Conservation (phyloP, 2,113 vertebrate species). For the Amphilophus citrinellus region DNA sequence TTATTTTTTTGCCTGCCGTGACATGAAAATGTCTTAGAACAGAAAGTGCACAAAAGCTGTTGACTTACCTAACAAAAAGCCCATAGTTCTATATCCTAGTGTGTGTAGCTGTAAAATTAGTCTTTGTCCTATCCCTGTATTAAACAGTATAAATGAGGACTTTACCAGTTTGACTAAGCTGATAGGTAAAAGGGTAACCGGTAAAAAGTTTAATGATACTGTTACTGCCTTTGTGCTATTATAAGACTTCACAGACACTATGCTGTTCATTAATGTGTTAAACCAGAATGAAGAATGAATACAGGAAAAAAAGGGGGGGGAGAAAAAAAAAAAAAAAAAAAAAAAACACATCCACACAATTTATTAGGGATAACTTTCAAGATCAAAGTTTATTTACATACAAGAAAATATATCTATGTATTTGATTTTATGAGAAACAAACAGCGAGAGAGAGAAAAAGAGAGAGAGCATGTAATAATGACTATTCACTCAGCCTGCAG, state of each 20-base stretch:
- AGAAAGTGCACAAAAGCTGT: conserved; percentile 50
- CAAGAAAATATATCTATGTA: neutral
- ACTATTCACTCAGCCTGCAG: neutral
- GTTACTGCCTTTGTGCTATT: neutral
- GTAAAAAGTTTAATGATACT: neutral
- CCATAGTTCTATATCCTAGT: conserved; percentile 1
- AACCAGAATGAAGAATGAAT: neutral
- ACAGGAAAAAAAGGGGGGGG: too few relatives aligned
- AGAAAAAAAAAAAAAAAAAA: too few relatives aligned
- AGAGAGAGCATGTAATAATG: neutral
- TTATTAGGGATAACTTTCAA: neutral
- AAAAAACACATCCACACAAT: neutral
- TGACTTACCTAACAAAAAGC: conserved; percentile 52
- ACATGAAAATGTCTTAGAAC: conserved; percentile 18
- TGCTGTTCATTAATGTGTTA: too few relatives aligned
- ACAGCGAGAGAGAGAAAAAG: neutral
- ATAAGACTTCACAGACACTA: neutral
- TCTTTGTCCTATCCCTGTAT: neutral
- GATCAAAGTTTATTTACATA: neutral
- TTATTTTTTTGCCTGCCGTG: conserved; percentile 65
- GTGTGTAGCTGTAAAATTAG: neutral
- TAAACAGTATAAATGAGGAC: neutral
- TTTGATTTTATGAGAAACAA: neutral
- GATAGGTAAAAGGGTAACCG: neutral
- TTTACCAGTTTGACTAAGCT: neutral